Percentiles rank a stretch among this genome's conserved stretches.
phyloP scores from a whole-genome alignment of 2,888 invertebrate species.

The Drosophila ustulata region DNA sequence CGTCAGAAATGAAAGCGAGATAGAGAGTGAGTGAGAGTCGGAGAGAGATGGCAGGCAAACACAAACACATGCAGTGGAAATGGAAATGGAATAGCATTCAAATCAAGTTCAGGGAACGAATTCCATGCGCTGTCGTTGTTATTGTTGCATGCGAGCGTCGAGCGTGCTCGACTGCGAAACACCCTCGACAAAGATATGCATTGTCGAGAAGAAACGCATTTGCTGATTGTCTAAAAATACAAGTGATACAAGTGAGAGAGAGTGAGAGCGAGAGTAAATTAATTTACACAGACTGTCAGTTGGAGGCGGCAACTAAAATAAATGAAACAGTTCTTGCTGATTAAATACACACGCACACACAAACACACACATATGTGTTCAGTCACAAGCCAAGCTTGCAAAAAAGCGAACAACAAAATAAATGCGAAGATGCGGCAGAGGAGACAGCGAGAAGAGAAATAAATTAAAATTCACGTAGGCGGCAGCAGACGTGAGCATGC shows the following conservation, averaged over 20 bases:
- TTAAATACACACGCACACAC: constrained; percentile 1
- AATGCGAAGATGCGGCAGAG: constrained; percentile 5
- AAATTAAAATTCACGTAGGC: constrained; percentile 74
- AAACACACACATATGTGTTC: not conserved
- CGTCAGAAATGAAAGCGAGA: not conserved
- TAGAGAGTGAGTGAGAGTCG: not conserved
- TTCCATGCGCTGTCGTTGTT: constrained; percentile 40
- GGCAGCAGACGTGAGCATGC: constrained; percentile 37
- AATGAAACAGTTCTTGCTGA: constrained; percentile 1
- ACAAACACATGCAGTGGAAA: constrained; percentile 6
- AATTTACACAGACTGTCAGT: not conserved
- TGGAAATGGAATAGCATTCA: constrained; percentile 38
- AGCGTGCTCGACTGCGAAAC: constrained; percentile 1
- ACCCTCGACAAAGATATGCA: not conserved
- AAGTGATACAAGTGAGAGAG: not conserved
- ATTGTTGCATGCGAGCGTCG: constrained; percentile 10
- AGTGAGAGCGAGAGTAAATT: not conserved
- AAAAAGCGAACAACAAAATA: constrained; percentile 5
- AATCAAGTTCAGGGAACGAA: constrained; percentile 70
- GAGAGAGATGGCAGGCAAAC: constrained; percentile 9
- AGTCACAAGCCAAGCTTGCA: constrained; percentile 6
- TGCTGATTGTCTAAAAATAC: not conserved
- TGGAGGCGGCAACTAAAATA: constrained; percentile 1
- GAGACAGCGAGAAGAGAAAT: constrained; percentile 34
- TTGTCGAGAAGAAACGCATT: not conserved